Base-by-base conservation (phyloP, 1,140 invertebrate species). In the Steinernema khuongi region DNA sequence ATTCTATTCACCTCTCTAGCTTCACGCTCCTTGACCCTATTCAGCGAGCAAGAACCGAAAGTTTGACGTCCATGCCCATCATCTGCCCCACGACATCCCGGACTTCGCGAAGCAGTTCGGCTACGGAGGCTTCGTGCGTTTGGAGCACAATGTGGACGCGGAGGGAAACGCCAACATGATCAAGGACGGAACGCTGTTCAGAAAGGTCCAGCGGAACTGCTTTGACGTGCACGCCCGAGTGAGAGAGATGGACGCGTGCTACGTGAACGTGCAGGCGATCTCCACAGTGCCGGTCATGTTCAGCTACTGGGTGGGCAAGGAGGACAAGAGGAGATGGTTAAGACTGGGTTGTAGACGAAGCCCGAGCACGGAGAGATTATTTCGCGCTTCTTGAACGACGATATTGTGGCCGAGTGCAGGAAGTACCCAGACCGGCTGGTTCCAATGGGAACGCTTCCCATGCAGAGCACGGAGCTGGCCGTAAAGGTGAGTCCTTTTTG, bases 201-300 rank as follows among this genome's bases (percentile, higher is more conserved):
- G 89, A 67, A 85, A 85, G 17, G 85, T 90, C 41, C 86, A 89
- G 28, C 80, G 86, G 29, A 90, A 90, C 79, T 89, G 89, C 74
- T 90, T 88, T 87, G 86, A 85, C 67, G 80, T 87, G 28, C 83
- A 86, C 67, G 80, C 80, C 1, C 76, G 88, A 33, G 75, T 89
- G 22, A 36, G 60, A 28, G 88, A 89, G 26, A 88, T 88, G 88
- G 84, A 90, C 75, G 74, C 79, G 26, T 41, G 74, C 85, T 86
- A 88, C 71, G 88, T 90, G 2, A 83, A 84, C 68, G 86, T 89
- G 0, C 90, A 90, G 81, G 89, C 87, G 1, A 82, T 90, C 36
- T 90, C 89, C n/a, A 90, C 89, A 0, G 89, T 90, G 1, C 89
- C 90, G 17, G 89, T 90, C 17, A 90, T 90, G 89, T 90, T 90